Percentiles rank a stretch among this genome's conserved stretches.
Evolutionary conservation across 2,113 vertebrate genomes (phyloP).

Genomic region (Carollia perspicillata): DNA sequence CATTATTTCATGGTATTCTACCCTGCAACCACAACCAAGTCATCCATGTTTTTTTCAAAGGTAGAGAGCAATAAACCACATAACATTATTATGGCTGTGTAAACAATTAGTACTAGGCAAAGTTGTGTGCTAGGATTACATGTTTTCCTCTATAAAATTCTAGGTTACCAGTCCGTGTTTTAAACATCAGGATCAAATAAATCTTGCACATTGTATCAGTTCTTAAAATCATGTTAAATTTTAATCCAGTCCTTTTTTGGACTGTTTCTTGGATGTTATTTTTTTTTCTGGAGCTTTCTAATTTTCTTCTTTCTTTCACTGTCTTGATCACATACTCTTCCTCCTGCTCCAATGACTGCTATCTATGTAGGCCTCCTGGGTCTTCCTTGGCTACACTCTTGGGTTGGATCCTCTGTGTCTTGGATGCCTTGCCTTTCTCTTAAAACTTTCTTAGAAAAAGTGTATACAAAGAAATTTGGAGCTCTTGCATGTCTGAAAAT

Average conservation of each 20-base stretch:
- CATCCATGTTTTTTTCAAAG: not conserved
- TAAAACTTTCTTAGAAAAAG: not conserved
- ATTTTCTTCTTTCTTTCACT: not conserved
- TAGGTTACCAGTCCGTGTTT: not conserved
- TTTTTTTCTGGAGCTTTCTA: conserved; percentile 5
- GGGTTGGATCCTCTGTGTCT: not conserved
- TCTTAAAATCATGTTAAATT: not conserved
- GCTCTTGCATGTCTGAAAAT: not conserved
- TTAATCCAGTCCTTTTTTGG: not conserved
- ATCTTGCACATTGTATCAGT: not conserved
- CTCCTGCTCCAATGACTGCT: not conserved
- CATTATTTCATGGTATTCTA: not conserved
- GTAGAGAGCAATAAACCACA: not conserved
- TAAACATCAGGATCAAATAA: not conserved
- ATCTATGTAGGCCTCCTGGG: not conserved
- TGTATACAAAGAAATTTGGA: not conserved
- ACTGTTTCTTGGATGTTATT: not conserved
- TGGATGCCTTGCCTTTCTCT: not conserved
- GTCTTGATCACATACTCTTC: not conserved
- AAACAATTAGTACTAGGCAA: not conserved
- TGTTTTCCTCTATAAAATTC: not conserved
- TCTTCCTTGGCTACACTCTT: not conserved
- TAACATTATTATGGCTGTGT: not conserved
- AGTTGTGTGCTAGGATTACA: not conserved
- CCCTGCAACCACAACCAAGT: not conserved